These are phyloP conservation scores for Bombus haemorrhoidalis DNA, from an alignment of 1,140 invertebrate genomes.

Conservation along the genomic window DNA sequence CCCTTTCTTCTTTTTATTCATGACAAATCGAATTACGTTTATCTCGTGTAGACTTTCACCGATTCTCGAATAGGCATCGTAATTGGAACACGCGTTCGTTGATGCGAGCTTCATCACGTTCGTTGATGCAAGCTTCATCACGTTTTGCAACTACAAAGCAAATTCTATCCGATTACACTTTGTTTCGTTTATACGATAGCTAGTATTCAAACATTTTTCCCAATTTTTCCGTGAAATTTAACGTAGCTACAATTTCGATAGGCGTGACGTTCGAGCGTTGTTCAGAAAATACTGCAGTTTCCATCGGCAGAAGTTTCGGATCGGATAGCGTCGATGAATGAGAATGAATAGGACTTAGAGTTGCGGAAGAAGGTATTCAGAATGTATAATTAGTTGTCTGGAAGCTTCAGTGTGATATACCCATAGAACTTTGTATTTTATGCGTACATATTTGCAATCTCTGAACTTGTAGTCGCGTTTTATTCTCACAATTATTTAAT, in stretches of 20 bases:
- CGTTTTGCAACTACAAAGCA: not conserved
- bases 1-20: not conserved
- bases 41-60: not conserved
- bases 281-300: not conserved
- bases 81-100: not conserved
- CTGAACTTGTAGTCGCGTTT: too few species aligned
- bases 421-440: too few species aligned
- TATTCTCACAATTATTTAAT: too few species aligned
- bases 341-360: not conserved
- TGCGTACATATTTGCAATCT: too few species aligned
- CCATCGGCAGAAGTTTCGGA: not conserved
- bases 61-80: not conserved
- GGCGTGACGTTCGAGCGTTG: not conserved
- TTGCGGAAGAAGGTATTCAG: not conserved
- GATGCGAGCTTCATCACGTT: not conserved
- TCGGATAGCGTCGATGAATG: not conserved
- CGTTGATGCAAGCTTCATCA: not conserved
- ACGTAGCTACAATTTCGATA: not conserved
- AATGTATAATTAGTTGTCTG: not conserved
- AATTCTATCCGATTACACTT: slow-evolving; percentile 3
- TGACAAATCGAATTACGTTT: not conserved
- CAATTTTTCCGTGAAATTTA: too few species aligned
- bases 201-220: not conserved
- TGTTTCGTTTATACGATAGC: not conserved
- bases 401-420: not conserved